phyloP scores from a whole-genome alignment of 2,113 vertebrate genomes.

The Gasterosteus aculeatus region DNA sequence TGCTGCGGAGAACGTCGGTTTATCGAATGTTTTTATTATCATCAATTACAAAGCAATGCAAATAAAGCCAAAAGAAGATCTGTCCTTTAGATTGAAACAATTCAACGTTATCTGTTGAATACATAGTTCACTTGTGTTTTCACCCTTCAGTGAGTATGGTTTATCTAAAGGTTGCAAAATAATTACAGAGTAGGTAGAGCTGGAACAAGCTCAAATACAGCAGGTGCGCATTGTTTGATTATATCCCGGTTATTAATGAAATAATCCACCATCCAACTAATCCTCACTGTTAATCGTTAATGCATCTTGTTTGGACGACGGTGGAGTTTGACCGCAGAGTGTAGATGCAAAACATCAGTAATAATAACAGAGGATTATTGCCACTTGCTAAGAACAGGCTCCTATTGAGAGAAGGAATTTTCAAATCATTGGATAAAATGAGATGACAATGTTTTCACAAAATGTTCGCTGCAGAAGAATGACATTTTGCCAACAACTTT shows the following conservation, averaged over 20 bases:
- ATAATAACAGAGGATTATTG: not conserved
- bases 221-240: not conserved
- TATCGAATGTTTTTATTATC: constrained; percentile 8
- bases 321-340: not conserved
- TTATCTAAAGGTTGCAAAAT: constrained; percentile 7
- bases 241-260: not conserved
- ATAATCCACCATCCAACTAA: not conserved
- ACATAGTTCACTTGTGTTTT: not conserved
- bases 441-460: not conserved
- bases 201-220: not conserved
- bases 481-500: not conserved
- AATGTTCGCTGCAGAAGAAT: not conserved
- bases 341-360: not conserved
- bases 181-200: constrained; percentile 8
- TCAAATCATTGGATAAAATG: not conserved
- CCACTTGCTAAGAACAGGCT: not conserved
- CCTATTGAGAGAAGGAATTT: not conserved
- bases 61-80: not conserved
- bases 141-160: not conserved
- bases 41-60: constrained; percentile 15
- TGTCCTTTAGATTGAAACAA: constrained; percentile 11
- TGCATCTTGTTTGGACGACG: not conserved
- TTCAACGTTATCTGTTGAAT: constrained; percentile 27
- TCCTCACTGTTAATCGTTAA: not conserved
- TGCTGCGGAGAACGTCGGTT: not conserved